A percentile compares a stretch with the other conserved stretches of the same genome.
Evolutionary conservation across 2,797 vertebrate genomes (phyloP).

Genomic region (Limosa lapponica): DNA sequence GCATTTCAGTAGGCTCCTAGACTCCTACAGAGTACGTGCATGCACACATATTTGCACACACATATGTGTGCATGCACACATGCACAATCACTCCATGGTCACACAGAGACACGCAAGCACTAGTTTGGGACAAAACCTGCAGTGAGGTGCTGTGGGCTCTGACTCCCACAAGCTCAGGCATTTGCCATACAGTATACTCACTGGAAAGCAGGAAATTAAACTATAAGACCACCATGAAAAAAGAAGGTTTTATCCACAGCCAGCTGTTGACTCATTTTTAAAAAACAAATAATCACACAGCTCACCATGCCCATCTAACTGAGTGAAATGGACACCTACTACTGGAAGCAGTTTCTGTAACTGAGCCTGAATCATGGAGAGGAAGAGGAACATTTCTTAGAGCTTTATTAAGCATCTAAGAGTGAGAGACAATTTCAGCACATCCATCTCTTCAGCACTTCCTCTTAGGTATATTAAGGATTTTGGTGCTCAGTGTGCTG

Average conservation of each 20-base stretch:
- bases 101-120: rapidly evolving
- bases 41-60: neutral
- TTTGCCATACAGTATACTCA: too few species aligned
- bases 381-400: neutral
- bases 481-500: neutral
- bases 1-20: neutral
- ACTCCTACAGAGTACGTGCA: neutral
- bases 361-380: too few species aligned
- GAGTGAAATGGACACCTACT: neutral
- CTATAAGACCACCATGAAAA: neutral
- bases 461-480: neutral
- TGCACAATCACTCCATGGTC: neutral
- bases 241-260: neutral
- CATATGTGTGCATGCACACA: too few species aligned
- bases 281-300: neutral
- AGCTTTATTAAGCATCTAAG: neutral
- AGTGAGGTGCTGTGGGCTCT: neutral
- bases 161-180: neutral
- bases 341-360: neutral
- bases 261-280: neutral
- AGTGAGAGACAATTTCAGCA: neutral
- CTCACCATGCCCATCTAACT: neutral
- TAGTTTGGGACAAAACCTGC: neutral
- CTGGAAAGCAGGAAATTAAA: neutral
- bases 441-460: neutral